Percentiles rank a stretch among this genome's conserved stretches.
These are phyloP conservation scores for Hiodon tergisus DNA, from an alignment of 2,113 vertebrate genomes.

Conservation along the genomic window DNA sequence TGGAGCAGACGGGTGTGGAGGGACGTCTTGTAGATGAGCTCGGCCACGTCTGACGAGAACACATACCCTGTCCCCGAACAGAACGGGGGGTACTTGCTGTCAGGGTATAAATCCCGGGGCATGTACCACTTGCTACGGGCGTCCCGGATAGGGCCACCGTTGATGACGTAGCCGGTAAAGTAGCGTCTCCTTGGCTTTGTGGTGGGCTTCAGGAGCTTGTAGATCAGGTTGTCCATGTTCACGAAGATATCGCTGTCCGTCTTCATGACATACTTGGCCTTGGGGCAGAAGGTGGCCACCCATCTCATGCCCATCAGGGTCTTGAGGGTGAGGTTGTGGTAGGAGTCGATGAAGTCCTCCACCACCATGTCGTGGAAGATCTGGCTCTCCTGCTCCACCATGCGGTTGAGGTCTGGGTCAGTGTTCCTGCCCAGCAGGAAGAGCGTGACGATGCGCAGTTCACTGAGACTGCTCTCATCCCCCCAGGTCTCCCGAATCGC, in stretches of 20 bases:
- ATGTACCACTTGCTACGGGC: conserved; percentile 99
- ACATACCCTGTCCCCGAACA: conserved; percentile 97
- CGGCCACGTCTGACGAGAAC: conserved; percentile 93
- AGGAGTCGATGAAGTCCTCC: conserved; percentile 94
- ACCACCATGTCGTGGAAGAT: conserved; percentile 97
- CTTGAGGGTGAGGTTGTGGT: conserved; percentile 96
- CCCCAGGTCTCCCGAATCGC: conserved; percentile 97
- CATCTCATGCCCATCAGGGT: conserved; percentile 97
- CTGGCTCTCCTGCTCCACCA: conserved; percentile 98
- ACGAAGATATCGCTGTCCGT: conserved; percentile 99
- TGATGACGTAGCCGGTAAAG: conserved; percentile 95
- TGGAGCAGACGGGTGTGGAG: conserved; percentile 93
- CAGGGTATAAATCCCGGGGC: conserved; percentile 91
- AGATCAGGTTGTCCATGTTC: conserved; percentile 98
- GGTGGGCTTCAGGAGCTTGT: conserved; percentile 90
- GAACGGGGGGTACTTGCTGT: conserved; percentile 95
- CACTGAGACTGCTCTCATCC: conserved; percentile 86
- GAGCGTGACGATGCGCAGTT: conserved; percentile 82
- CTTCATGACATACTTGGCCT: conserved; percentile 97
- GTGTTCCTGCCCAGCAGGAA: conserved; percentile 90
- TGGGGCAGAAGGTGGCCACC: conserved; percentile 92
- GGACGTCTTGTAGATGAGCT: conserved; percentile 95
- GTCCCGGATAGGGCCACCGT: conserved; percentile 91
- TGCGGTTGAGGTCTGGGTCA: conserved; percentile 86
- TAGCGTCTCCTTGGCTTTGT: conserved; percentile 91